These are phyloP conservation scores for Crypturellus tataupa DNA, from an alignment of 2,797 vertebrate genomes.

Conservation along the genomic window DNA sequence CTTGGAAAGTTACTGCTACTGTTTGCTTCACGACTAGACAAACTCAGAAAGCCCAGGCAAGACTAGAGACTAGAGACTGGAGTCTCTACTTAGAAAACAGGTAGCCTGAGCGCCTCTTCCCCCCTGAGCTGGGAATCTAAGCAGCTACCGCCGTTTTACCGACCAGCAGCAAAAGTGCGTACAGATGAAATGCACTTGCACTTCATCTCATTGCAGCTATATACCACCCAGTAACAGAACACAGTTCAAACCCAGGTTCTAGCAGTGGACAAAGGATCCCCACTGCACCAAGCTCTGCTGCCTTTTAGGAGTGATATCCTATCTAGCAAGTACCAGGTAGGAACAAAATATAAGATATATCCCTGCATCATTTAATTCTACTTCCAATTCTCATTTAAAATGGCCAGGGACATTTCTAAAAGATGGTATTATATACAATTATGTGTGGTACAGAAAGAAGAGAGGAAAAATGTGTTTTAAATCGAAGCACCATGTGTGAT, in stretches of 20 bases:
- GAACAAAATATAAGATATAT: not conserved
- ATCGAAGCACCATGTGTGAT: not conserved
- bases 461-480: not conserved
- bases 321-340: not conserved
- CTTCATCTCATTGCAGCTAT: not conserved
- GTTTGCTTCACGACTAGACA: not conserved
- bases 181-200: not conserved
- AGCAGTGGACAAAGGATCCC: not conserved
- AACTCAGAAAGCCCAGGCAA: not conserved
- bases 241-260: not conserved
- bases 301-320: not conserved
- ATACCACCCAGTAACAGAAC: not conserved
- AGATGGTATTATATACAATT: not conserved
- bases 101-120: rapidly evolving
- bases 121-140: not conserved
- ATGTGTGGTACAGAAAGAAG: not conserved
- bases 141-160: not conserved
- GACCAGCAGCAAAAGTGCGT: too few species aligned
- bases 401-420: not conserved
- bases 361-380: not conserved
- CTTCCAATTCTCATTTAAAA: not conserved
- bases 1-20: not conserved
- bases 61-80: not conserved
- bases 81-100: not conserved
- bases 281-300: not conserved